Percentiles rank a stretch among this genome's conserved stretches.
Conservation (phyloP, 2,888 invertebrate species). For the Lepidochitona cinerea region DNA sequence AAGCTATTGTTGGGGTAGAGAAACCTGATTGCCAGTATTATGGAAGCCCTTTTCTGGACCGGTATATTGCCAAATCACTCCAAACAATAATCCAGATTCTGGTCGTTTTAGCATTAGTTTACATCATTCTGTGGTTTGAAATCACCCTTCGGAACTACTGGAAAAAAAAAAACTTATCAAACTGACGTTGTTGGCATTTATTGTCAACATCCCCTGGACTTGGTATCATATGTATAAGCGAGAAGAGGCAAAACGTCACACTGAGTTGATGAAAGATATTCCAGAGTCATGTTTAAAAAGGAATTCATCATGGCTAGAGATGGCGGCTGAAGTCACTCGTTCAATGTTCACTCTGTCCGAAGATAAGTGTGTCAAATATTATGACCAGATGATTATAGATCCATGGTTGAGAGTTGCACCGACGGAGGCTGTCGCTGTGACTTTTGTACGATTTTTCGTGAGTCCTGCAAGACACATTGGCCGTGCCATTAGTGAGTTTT, state of each 20-base stretch:
- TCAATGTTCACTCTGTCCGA: slow-evolving; percentile 22
- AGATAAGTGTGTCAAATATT: slow-evolving; percentile 35
- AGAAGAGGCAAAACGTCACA: background rate
- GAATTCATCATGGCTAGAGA: background rate
- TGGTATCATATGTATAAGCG: slow-evolving; percentile 3
- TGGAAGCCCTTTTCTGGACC: too few relatives aligned
- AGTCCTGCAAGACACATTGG: slow-evolving; percentile 40
- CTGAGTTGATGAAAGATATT: background rate
- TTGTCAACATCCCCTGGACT: background rate
- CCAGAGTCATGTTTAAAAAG: background rate
- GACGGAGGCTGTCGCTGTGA: slow-evolving; percentile 41
- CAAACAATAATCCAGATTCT: background rate
- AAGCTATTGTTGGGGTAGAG: too few relatives aligned
- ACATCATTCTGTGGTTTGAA: background rate
- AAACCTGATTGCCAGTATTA: too few relatives aligned
- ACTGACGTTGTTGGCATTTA: background rate
- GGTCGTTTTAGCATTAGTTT: background rate
- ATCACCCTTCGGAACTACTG: background rate
- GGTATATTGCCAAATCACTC: too few relatives aligned
- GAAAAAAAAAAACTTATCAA: background rate
- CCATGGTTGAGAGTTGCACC: slow-evolving; percentile 40
- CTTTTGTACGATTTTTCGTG: slow-evolving; percentile 33
- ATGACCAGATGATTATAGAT: slow-evolving; percentile 34
- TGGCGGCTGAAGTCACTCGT: background rate
- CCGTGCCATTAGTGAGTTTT: slow-evolving; percentile 26